Evolutionary conservation across 2,888 invertebrate genomes (phyloP), one percentile per base, ranked within the genome.

Genomic region (Cacoxenus indagator): DNA sequence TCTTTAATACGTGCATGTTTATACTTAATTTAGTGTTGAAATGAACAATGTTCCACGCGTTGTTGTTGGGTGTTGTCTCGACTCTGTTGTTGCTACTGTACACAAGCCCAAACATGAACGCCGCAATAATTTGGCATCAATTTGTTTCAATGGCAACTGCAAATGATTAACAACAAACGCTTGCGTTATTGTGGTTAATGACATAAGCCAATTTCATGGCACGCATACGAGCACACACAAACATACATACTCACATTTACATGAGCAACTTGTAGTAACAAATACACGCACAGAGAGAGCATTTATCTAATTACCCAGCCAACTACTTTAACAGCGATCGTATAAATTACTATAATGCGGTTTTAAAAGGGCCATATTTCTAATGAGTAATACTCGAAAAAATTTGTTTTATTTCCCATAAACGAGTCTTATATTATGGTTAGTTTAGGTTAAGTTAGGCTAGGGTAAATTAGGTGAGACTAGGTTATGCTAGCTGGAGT

Each of bases 21-120:
- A 73, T 81, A 82, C 77, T 82, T 81, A 81, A 81, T 81, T 81
- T 80, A 81, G 81, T 78, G 78, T 81, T 74, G 72, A 82, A 81
- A 81, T 82, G 77, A 77, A 81, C 82, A 78, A 78, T 45, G 59
- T 37, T 37, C 66, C 11, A 45, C 65, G 43, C 37, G 54, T 43
- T 51, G 46, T 46, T 48, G 27, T 64, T 65, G 26, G 11, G 55
- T n/a, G 67, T 37, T 68, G 37, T 65, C 59, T 55, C 67, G 65
- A 70, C 11, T 9, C 31, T 9, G 11, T 27, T 46, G 64, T 17
- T 19, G 29, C 17, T n/a, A 22, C n/a, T 64, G 31, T 17, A 17
- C 17, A 48, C 24, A 43, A 1, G 22, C 31, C 14, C 24, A 43
- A 6, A 45, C 19, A 24, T 62, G 24, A 22, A 43, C 61, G 43